Base-by-base conservation (phyloP, 2,888 invertebrate genomes). In the Alcis repandata region DNA sequence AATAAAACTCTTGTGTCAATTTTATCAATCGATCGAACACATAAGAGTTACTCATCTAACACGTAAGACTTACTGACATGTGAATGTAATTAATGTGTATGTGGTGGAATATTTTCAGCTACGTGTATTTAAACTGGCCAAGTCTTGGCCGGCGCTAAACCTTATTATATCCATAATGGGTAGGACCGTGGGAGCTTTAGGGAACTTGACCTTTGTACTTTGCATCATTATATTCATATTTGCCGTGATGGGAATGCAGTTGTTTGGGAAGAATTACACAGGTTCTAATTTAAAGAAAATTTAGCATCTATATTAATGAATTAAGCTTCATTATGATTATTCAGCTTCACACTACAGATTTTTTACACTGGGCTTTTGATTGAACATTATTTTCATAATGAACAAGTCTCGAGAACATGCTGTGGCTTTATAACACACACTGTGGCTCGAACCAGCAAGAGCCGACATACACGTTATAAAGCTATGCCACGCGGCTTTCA, bases 201-300 rank as follows among this genome's bases (percentile, higher is more conserved):
- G 97, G 94, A 98, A 98, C 94, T 95, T 98, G 93, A 98, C 98
- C 83, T 98, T 98, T 94, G 98, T 98, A 85, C 95, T 98, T 91
- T 97, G 97, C 91, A 98, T 98, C 94, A 98, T 98, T 93, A 98
- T 98, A 94, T 98, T 98, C 95, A 98, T 98, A 93, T 98, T 98
- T 91, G 98, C 98, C 91, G 98, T 98, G 84, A 98, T 98, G 98
- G 98, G 98, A 79, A 98, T 98, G 97, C 98, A 98, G 92, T 95
- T 98, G 82, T 98, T 98, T 94, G 98, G 98, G 80, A 97, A 97
- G 90, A 97, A 97, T 91, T 98, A 98, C 91, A 95, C 95, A 92
- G 96, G 96, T 96, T 92, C 90, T 88, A 76, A 85, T 90, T 88
- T 90, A 91, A 84, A 88, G 86, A 89, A 88, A 88, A 89, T 89